Evolutionary conservation across 1,140 invertebrate genomes (phyloP), one percentile per base, ranked within the genome.

Genomic region (Amphibalanus amphitrite): DNA sequence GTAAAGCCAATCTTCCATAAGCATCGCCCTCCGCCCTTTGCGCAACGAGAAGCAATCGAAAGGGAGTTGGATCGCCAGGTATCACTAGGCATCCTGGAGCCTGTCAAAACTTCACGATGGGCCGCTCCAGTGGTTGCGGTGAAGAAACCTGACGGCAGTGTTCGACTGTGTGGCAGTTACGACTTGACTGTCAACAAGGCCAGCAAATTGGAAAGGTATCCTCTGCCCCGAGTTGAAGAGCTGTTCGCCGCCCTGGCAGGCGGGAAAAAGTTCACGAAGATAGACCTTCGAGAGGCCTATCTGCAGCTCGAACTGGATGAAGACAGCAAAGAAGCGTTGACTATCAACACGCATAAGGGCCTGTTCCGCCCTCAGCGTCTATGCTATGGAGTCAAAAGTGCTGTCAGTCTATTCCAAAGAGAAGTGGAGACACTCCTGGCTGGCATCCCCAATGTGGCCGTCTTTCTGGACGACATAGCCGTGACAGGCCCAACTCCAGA

Each of bases 151-250:
- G 33, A 38, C 33, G 15, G 33, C 4, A 38, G 33, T 38, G 4
- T 38, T 4, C 33, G 33, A 4, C 33, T 69, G 20, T 71, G 71
- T 71, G 47, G 25, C 17, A 30, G 33, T 25, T 71, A 69, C 17
- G 70, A 28, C 1, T 1, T 72, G 1, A 71, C 65, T 4, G 59
- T 71, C 15, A 72, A 72, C 28, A 4, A 69, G 25, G 71, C 30
- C 20, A 30, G 23, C 26, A 23, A n/a, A 25, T 47, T 72, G 17
- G 13, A 70, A 26, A 15, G 28, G 10, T 69, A 72, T 28, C 71
- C 71, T 0, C 1, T 72, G 4, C 71, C 71, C 29, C 69, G 68
- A 28, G 29, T 70, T 3, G 71, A 72, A 29, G 71, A 72, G 25
- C 28, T 72, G 0, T 69, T 70, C 67, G 20, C 29, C 10, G 38